Evolutionary conservation across 2,888 invertebrate species (phyloP).

Genomic region (Machimus rusticus): DNA sequence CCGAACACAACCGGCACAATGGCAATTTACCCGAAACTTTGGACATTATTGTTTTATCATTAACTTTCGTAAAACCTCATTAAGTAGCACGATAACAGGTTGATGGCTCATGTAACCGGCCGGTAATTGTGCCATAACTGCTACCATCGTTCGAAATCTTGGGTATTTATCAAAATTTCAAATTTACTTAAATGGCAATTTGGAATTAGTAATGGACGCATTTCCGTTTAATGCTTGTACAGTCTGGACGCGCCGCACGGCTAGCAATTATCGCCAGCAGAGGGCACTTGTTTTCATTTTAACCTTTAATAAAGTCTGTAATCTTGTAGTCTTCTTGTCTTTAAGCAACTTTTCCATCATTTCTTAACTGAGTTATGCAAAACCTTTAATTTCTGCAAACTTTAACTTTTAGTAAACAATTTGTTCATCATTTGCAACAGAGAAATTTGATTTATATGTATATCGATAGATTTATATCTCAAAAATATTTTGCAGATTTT

Average conservation of each 20-base stretch:
- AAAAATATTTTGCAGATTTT: too few species aligned
- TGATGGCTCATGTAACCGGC: slow-evolving; percentile 18
- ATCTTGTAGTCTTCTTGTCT: neutral
- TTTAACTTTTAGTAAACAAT: neutral
- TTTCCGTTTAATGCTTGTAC: neutral
- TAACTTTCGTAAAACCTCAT: slow-evolving; percentile 43
- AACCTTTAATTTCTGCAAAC: neutral
- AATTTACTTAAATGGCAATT: slow-evolving; percentile 29
- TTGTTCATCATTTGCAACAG: neutral
- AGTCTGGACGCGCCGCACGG: neutral
- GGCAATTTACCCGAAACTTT: slow-evolving; percentile 35
- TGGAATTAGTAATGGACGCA: neutral
- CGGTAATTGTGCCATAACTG: slow-evolving; percentile 14
- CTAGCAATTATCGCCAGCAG: neutral
- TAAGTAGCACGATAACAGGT: slow-evolving; percentile 30
- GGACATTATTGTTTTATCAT: slow-evolving; percentile 42
- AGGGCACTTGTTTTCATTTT: neutral
- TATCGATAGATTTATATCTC: too few species aligned
- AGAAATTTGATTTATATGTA: too few species aligned
- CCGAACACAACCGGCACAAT: slow-evolving; percentile 15
- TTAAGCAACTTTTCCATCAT: neutral
- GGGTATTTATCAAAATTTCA: slow-evolving; percentile 12
- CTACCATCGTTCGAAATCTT: neutral
- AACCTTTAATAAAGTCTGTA: neutral
- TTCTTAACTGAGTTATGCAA: neutral